These are phyloP conservation scores for Anniella stebbinsi DNA, from an alignment of 2,797 vertebrate species.

Conservation along the genomic window DNA sequence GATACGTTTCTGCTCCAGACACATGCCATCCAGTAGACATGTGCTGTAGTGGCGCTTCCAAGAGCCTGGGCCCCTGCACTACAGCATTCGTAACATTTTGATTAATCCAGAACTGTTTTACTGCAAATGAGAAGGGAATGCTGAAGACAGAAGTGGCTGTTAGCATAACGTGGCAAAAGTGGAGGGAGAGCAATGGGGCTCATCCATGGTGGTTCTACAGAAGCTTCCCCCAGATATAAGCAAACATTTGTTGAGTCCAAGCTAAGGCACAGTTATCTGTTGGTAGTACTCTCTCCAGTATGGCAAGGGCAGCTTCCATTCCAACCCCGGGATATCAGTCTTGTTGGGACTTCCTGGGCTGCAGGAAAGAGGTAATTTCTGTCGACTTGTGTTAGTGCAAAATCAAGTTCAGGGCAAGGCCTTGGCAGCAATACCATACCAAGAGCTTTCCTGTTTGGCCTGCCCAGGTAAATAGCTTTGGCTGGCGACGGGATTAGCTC, in stretches of 20 bases:
- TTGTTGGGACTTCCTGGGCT: neutral
- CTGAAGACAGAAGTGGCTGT: neutral
- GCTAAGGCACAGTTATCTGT: neutral
- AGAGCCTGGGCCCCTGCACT: neutral
- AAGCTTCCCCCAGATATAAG: neutral
- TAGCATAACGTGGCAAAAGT: neutral
- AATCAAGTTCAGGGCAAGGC: neutral
- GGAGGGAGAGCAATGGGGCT: neutral
- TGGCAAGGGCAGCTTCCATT: neutral
- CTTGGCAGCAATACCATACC: neutral
- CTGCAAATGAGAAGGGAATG: neutral
- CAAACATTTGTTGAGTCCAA: neutral
- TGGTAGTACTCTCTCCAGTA: neutral
- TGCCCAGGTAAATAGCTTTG: slow-evolving; percentile 1
- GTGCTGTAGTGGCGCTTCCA: neutral
- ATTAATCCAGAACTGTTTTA: neutral
- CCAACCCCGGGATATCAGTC: neutral
- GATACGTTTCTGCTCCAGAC: neutral
- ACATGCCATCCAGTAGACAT: neutral
- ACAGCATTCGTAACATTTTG: neutral
- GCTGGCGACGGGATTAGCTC: neutral
- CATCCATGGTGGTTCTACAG: neutral
- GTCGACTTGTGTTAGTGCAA: neutral
- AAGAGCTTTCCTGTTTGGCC: neutral
- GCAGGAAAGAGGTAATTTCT: neutral